These are phyloP conservation scores for Argyrosomus japonicus DNA, from an alignment of 2,113 vertebrate species.

Conservation along the genomic window DNA sequence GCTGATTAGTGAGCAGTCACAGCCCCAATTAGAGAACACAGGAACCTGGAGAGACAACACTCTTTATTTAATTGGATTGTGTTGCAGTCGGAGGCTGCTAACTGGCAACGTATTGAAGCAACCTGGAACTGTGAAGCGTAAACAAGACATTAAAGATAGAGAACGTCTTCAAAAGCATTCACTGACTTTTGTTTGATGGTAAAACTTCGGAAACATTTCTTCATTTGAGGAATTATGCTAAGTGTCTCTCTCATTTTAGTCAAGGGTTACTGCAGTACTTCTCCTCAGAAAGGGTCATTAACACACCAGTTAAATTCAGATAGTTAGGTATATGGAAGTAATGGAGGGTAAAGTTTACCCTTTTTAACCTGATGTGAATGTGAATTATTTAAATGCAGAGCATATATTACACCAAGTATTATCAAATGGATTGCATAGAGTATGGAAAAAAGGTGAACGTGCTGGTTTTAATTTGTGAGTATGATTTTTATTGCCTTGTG, in stretches of 20 bases:
- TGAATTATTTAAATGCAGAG: constrained; percentile 5
- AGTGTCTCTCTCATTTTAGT: constrained; percentile 38
- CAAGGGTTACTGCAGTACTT: not conserved
- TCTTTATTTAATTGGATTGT: constrained; percentile 84
- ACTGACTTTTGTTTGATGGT: constrained; percentile 28
- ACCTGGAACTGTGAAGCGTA: constrained; percentile 60
- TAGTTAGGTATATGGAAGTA: constrained; percentile 5
- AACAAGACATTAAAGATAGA: constrained; percentile 77
- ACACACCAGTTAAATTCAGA: constrained; percentile 20
- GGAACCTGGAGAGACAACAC: constrained; percentile 81
- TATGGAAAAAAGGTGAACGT: not conserved
- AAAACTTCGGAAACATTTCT: constrained; percentile 18
- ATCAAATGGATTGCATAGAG: not conserved
- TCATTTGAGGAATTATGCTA: constrained; percentile 33
- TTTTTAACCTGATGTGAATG: constrained; percentile 22
- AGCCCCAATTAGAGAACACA: constrained; percentile 85
- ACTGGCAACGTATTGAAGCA: constrained; percentile 72
- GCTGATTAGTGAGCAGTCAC: constrained; percentile 84
- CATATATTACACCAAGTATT: not conserved
- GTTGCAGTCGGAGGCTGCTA: constrained; percentile 76
- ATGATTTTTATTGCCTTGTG: not conserved
- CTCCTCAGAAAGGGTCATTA: constrained; percentile 27
- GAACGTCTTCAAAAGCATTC: constrained; percentile 40
- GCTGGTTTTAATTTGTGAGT: not conserved
- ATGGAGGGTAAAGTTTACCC: constrained; percentile 8